Base-by-base conservation (phyloP, 2,888 invertebrate species). In the Opisthograptis luteolata region DNA sequence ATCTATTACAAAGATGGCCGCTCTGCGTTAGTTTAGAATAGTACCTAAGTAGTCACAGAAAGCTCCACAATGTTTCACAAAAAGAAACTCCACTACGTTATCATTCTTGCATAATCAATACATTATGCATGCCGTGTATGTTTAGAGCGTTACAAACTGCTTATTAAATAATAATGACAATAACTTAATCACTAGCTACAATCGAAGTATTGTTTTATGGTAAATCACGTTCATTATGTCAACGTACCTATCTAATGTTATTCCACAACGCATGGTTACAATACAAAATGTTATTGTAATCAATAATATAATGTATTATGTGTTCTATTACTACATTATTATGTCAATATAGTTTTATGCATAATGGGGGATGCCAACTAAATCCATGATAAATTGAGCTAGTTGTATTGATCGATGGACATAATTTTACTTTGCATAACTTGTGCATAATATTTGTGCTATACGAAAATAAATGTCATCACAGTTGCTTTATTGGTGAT, bases 151-250 rank as follows among this genome's bases (percentile, higher is more conserved):
- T 25, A 36, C 20, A 37, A 35, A 22, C 17, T 17, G 35, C 47
- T 47, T 42, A 41, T 30, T 41, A 30, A 37, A 48, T 42, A 42
- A 41, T 19, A 30, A 36, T 34, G 12, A 31, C 37, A 30, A 41
- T 42, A 42, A 48, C 12, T 37, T 31, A 37, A 48, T 48, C 42
- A 37, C 13, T 14, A 8, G 28, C 20, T 15, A 3, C 25, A 13
- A 27, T 19, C 30, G 22, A n/a, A 14, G 28, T 10, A 37, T 42
- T 49, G 42, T 37, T 51, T 41, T 45, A 39, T 35, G 19, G 30
- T 41, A 45, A 51, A 45, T 45, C 40, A 45, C 45, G 45, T 36
- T 30, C 35, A 36, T 41, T 41, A 41, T 41, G 51, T 36, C 39
- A 20, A 30, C 13, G 35, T 35, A 35, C 4, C 12, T 20, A 39